phyloP scores from a whole-genome alignment of 2,797 vertebrate genomes.

The Silurus aristotelis region DNA sequence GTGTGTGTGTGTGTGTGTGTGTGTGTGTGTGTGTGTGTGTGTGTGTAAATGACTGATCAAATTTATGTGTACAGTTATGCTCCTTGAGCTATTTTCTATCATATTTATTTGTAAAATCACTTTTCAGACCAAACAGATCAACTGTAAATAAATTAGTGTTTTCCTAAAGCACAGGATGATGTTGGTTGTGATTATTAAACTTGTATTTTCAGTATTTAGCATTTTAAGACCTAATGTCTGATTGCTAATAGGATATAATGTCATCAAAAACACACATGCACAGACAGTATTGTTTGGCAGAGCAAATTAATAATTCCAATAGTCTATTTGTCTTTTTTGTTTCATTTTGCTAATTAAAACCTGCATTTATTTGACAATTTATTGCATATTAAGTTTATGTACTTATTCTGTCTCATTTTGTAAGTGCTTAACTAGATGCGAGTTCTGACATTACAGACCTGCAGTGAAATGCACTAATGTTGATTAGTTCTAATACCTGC shows the following conservation, averaged over 20 bases:
- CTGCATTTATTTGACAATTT: constrained; percentile 14
- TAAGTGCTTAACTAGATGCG: neutral
- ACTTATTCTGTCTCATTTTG: constrained; percentile 7
- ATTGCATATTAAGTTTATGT: constrained; percentile 1
- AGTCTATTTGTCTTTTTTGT: constrained; percentile 17
- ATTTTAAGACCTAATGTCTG: constrained; percentile 7
- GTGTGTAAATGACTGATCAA: too few relatives aligned
- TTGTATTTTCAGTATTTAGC: neutral
- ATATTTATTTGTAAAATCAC: neutral
- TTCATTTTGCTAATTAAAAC: constrained; percentile 41
- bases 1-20: too few relatives aligned
- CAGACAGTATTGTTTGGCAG: neutral
- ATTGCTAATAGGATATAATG: neutral
- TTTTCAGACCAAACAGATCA: neutral
- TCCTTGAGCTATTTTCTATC: neutral
- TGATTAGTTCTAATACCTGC: constrained; percentile 45
- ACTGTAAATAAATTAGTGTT: neutral
- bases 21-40: too few relatives aligned
- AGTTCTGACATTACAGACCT: constrained; percentile 26
- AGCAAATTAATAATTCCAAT: neutral
- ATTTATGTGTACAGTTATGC: neutral
- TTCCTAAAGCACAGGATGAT: neutral
- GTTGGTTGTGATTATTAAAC: neutral
- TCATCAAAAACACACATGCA: neutral
- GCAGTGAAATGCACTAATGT: constrained; percentile 41